Percentiles rank a stretch among this genome's conserved stretches.
phyloP scores from a whole-genome alignment of 2,113 vertebrate species.

The Alligator mississippiensis region DNA sequence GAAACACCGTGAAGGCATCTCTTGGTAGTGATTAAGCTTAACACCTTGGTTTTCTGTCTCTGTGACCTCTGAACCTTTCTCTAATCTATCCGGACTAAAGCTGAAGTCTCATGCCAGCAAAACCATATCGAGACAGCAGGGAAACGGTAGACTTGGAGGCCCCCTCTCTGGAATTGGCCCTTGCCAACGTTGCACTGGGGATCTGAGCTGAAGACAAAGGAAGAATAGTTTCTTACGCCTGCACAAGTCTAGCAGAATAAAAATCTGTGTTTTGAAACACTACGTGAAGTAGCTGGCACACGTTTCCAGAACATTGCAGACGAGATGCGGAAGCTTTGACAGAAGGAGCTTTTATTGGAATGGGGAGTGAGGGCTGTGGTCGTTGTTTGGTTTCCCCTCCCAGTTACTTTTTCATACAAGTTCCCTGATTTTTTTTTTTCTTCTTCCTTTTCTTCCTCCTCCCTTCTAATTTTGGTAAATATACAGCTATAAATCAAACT shows the following conservation, averaged over 20 bases:
- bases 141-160: not conserved
- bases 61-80: conserved; percentile 16
- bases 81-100: conserved; percentile 22
- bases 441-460: not conserved
- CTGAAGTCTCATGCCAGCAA: not conserved
- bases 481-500: not conserved
- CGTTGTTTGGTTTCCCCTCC: conserved; percentile 17
- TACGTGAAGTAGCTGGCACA: conserved; percentile 36
- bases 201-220: not conserved
- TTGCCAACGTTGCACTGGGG: conserved; percentile 39
- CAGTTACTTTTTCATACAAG: conserved; percentile 28
- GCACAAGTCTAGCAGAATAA: not conserved
- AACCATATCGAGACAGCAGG: not conserved
- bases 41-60: not conserved
- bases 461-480: not conserved
- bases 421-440: not conserved
- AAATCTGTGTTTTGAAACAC: conserved; percentile 31
- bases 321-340: conserved; percentile 46
- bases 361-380: not conserved
- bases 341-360: conserved; percentile 29
- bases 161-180: conserved; percentile 17
- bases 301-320: not conserved
- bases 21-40: conserved; percentile 41
- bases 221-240: not conserved
- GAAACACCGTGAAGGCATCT: conserved; percentile 18